These are phyloP conservation scores for Sebastes paucispinis DNA, from an alignment of 2,797 vertebrate genomes.

Conservation along the genomic window DNA sequence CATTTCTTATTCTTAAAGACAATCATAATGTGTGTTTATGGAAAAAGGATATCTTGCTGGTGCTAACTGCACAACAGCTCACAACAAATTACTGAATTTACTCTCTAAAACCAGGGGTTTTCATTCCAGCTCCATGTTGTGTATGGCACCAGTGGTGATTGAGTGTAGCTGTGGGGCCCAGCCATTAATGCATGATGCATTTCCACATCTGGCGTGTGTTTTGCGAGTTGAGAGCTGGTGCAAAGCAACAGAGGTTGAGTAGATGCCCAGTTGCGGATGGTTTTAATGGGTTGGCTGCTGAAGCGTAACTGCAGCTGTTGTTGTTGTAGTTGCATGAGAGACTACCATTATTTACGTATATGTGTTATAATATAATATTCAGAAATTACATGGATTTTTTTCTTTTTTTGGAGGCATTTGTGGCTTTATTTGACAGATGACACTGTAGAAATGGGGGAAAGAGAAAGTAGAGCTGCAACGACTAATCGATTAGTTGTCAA, in stretches of 20 bases:
- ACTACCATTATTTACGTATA: constrained; percentile 6
- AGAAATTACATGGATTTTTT: not conserved
- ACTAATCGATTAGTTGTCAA: no score
- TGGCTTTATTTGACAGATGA: not conserved
- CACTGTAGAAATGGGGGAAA: no score
- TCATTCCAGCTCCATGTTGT: constrained; percentile 5
- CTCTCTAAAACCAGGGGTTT: not conserved
- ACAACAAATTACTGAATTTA: not conserved
- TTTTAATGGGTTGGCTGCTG: constrained; percentile 30
- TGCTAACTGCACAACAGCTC: not conserved
- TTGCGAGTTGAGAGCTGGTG: constrained; percentile 32
- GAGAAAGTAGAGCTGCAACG: no score
- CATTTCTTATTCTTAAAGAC: not conserved
- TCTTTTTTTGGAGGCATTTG: not conserved
- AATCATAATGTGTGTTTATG: not conserved
- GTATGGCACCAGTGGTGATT: not conserved
- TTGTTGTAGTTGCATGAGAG: not conserved
- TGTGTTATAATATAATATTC: constrained; percentile 1
- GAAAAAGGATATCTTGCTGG: not conserved
- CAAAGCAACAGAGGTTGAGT: constrained; percentile 13
- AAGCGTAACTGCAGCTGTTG: not conserved
- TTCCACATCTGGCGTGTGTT: constrained; percentile 49
- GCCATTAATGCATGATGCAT: constrained; percentile 10
- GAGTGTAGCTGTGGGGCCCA: not conserved
- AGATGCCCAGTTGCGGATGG: constrained; percentile 25